Conservation (phyloP, 2,888 invertebrate genomes). For the Villa cingulata region DNA sequence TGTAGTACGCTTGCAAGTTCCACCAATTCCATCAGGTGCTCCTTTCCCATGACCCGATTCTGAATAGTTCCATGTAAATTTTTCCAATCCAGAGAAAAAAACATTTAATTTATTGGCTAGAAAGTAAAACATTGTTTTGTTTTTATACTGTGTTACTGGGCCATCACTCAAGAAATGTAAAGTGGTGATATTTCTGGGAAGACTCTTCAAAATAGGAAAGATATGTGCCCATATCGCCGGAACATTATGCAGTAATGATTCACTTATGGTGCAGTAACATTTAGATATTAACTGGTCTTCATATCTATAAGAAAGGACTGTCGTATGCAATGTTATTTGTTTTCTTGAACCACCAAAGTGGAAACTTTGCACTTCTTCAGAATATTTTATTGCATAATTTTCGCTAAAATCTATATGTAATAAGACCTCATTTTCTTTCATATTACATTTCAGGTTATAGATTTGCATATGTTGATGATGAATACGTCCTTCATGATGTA, state of each 20-base stretch:
- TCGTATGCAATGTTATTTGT: no score
- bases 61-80: conserved; percentile 3
- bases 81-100: not conserved
- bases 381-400: no score
- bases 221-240: conserved; percentile 1
- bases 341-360: no score
- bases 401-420: no score
- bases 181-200: not conserved
- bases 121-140: not conserved
- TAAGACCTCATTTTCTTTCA: no score
- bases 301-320: no score
- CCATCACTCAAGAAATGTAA: conserved; percentile 1
- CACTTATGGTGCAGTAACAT: not conserved
- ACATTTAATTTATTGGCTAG: not conserved
- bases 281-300: no score
- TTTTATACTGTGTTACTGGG: conserved; percentile 1
- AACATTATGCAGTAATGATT: not conserved
- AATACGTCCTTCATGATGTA: no score
- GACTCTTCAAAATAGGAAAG: not conserved
- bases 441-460: no score
- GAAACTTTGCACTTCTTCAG: no score
- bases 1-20: not conserved
- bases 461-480: no score
- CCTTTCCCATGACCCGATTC: conserved; percentile 6
- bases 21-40: conserved; percentile 6